Conservation (phyloP, 2,113 vertebrate genomes). For the Scophthalmus maximus region DNA sequence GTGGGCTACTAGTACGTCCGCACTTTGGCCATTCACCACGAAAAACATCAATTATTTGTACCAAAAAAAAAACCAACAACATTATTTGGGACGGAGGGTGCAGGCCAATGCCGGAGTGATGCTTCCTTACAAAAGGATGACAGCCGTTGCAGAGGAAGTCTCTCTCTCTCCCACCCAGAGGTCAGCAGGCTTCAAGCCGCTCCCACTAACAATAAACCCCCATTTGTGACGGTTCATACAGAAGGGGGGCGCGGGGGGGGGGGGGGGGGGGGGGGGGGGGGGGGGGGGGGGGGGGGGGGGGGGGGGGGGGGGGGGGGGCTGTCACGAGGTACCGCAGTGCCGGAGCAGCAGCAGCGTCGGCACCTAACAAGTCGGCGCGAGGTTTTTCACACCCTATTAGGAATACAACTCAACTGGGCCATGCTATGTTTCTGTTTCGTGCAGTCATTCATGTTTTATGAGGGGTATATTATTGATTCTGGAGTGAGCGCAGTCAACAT, state of each 20-base stretch:
- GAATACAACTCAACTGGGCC: constrained; percentile 72
- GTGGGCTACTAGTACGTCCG: neutral
- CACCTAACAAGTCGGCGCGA: constrained; percentile 55
- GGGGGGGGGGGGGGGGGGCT: too few species aligned
- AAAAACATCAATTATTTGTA: constrained; percentile 37
- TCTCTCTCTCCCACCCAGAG: constrained; percentile 32
- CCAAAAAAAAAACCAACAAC: too few species aligned
- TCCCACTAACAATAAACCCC: constrained; percentile 38
- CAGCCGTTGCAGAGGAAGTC: constrained; percentile 41
- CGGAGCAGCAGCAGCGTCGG: constrained; percentile 53
- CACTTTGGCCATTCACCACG: neutral
- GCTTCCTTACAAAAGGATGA: constrained; percentile 45
- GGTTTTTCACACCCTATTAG: constrained; percentile 74
- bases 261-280: constrained; percentile 58
- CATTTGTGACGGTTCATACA: constrained; percentile 39
- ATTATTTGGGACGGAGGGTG: constrained; percentile 30
- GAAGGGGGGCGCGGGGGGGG: constrained; percentile 46
- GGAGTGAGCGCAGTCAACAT: constrained; percentile 55
- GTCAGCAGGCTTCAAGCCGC: constrained; percentile 47
- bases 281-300: too few species aligned
- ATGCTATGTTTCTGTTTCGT: constrained; percentile 65
- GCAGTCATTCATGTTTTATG: constrained; percentile 78
- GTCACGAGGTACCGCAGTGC: constrained; percentile 53
- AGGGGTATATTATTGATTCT: constrained; percentile 76
- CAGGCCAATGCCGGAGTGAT: constrained; percentile 35